Evolutionary conservation across 2,888 invertebrate genomes (phyloP), one percentile per base, ranked within the genome.

Genomic region (Nysson spinosus): DNA sequence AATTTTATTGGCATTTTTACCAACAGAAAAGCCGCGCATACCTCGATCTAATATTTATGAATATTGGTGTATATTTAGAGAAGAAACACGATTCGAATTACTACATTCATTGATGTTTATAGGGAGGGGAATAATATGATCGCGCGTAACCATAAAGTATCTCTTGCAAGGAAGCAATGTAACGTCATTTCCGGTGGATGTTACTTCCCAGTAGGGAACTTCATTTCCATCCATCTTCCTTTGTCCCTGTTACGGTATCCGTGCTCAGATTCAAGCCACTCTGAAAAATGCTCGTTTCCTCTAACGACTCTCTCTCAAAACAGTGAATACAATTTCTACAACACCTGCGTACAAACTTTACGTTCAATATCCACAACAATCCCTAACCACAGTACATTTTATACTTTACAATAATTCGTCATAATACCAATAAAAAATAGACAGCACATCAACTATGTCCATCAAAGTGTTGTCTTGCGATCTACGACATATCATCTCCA

Each of bases 191-290:
- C 24, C 35, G 39, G 47, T 20, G 14, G 72, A 35, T 46, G 56
- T 40, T 43, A 72, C 60, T 56, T 60, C 49, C 24, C n/a, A 35
- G 32, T 22, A 44, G 30, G 47, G 30, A 61, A 57, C 52, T 69
- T 69, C 32, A 72, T 73, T 69, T 65, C 49, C 61, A 72, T 69
- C 61, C 44, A 72, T 72, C 69, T 65, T 72, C 22, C 44, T 69
- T 58, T 51, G 47, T 47, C 35, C 47, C 47, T 24, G 65, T 35
- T 49, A 60, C 26, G 34, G n/a, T 28, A 17, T 24, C 30, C 43
- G 9, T 30, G 30, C 37, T 24, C 20, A 26, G 57, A 51, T 57
- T 66, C 42, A 14, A 28, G 7, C n/a, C 24, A 22, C 24, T 16
- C 9, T 67, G 65, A 65, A 65, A 67, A 65, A 67, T 58, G 57